These are phyloP conservation scores for mouse (Mus musculus) DNA, from an alignment of 2,113 vertebrate genomes.

Conservation along the genomic window DNA sequence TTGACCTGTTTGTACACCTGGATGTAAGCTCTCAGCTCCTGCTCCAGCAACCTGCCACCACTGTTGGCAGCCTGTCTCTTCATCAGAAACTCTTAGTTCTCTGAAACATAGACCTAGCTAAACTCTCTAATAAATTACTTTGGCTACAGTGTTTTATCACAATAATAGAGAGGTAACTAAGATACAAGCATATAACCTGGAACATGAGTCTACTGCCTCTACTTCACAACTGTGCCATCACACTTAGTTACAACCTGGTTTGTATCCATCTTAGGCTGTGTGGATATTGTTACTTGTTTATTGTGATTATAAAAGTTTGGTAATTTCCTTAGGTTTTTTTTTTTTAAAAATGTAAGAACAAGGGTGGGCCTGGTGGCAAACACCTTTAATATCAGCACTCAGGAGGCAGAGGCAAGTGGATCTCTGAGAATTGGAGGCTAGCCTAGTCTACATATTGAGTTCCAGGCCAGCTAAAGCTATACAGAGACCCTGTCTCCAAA, in stretches of 20 bases:
- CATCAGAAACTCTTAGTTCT: not conserved
- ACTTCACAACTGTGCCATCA: not conserved
- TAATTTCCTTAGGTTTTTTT: conserved; percentile 7
- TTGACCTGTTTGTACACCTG: not conserved
- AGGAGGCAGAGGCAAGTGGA: not conserved
- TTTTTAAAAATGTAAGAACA: not conserved
- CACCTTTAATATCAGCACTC: not conserved
- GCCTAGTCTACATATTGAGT: not conserved
- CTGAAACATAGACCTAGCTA: not conserved
- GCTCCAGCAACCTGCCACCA: not conserved
- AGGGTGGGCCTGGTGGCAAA: not conserved
- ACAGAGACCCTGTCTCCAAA: not conserved
- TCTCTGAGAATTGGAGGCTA: not conserved
- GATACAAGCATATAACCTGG: not conserved
- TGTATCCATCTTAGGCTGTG: not conserved
- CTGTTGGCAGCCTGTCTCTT: not conserved
- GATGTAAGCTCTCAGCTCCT: not conserved
- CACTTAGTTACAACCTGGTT: not conserved
- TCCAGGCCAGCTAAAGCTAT: not conserved
- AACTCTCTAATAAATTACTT: not conserved
- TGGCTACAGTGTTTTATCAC: not conserved
- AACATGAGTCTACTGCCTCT: not conserved
- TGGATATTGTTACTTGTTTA: not conserved
- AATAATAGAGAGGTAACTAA: not conserved
- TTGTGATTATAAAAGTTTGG: not conserved